Conservation (phyloP, 2,113 vertebrate genomes). For the Strix aluco region DNA sequence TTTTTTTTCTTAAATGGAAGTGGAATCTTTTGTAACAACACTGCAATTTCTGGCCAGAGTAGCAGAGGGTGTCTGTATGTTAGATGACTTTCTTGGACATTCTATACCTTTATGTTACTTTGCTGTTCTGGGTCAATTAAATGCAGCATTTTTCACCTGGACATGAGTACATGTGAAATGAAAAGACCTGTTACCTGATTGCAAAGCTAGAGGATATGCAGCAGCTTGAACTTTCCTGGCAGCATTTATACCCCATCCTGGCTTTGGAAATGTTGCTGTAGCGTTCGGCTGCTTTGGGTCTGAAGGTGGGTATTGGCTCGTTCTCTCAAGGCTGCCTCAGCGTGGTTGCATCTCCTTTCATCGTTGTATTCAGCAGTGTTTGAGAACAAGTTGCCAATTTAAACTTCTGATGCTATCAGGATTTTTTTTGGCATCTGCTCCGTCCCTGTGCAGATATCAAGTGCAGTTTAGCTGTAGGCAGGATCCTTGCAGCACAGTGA, state of each 20-base stretch:
- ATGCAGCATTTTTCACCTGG: not conserved
- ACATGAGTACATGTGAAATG: accelerated
- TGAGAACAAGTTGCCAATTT: not conserved
- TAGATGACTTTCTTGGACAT: accelerated
- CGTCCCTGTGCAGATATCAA: not conserved
- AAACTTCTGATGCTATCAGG: not conserved
- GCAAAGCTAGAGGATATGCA: not conserved
- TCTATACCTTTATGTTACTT: not conserved
- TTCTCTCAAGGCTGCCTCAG: not conserved
- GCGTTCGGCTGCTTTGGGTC: not conserved
- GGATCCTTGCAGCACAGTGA: accelerated
- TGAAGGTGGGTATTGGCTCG: not conserved
- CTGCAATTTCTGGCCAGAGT: not conserved
- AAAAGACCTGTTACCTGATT: not conserved
- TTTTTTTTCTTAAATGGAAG: not conserved
- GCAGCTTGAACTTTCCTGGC: not conserved
- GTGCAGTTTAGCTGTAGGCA: not conserved
- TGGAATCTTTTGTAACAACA: not conserved
- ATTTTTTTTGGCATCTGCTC: not conserved
- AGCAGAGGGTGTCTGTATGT: not conserved
- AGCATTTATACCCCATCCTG: accelerated
- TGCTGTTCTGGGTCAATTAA: not conserved
- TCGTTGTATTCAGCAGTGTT: accelerated
- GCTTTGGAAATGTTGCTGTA: accelerated
- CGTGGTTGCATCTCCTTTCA: not conserved